These are phyloP conservation scores for Sphaeridia pumilis DNA, from an alignment of 2,888 invertebrate species.

Conservation along the genomic window DNA sequence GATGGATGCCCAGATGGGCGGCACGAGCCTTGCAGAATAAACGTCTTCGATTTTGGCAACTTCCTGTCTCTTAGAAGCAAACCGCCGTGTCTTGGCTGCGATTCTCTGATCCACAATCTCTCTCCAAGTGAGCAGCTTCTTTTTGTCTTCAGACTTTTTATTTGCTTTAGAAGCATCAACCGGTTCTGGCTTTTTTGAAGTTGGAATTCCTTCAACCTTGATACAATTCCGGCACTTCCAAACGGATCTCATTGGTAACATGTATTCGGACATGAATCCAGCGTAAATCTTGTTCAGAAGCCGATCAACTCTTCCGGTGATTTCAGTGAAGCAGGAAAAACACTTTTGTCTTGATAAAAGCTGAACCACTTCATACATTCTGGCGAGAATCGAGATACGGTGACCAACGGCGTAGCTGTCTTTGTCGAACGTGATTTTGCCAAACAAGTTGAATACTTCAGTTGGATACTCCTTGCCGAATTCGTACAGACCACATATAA, in stretches of 20 bases:
- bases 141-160: neutral
- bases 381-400: conserved; percentile 18
- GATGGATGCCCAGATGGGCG: conserved; percentile 27
- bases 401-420: conserved; percentile 26
- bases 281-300: conserved; percentile 4
- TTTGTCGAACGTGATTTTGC: conserved; percentile 19
- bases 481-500: conserved; percentile 26
- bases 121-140: conserved; percentile 23
- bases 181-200: neutral
- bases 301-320: conserved; percentile 8
- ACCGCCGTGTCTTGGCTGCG: conserved; percentile 30
- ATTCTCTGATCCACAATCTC: conserved; percentile 29
- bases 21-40: conserved; percentile 25
- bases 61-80: conserved; percentile 17
- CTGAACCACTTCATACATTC: conserved; percentile 20
- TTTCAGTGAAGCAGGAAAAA: conserved; percentile 20
- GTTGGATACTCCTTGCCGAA: conserved; percentile 19
- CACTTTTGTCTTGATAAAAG: conserved; percentile 30
- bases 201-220: neutral
- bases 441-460: conserved; percentile 23
- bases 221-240: conserved; percentile 5
- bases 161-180: neutral
- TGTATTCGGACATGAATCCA: conserved; percentile 7
- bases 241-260: neutral
- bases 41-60: conserved; percentile 22